Conservation (phyloP, 2,113 vertebrate genomes). For the Narcine bancroftii region DNA sequence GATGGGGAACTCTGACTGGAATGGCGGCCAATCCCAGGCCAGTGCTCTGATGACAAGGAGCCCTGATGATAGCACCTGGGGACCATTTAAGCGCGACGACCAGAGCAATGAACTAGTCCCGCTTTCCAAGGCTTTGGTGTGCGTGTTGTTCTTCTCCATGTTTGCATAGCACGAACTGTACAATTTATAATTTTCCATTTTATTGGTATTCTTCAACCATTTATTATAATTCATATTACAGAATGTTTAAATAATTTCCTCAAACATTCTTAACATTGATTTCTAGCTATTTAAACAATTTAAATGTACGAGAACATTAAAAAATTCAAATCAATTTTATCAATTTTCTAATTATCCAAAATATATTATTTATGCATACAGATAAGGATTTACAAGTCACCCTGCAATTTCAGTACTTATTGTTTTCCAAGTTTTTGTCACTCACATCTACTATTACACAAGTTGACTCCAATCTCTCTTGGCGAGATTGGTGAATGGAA, state of each 20-base stretch:
- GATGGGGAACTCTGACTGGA: too few relatives aligned
- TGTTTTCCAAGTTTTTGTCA: background rate
- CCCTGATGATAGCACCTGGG: too few relatives aligned
- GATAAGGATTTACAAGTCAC: background rate
- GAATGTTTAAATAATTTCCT: background rate
- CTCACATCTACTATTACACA: background rate
- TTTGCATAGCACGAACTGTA: too few relatives aligned
- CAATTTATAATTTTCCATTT: slow-evolving; percentile 8
- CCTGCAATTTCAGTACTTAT: background rate
- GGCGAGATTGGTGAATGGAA: background rate
- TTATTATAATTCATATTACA: background rate
- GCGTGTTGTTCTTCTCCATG: too few relatives aligned
- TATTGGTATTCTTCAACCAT: background rate
- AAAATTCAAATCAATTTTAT: background rate
- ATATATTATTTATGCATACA: background rate
- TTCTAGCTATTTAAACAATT: background rate
- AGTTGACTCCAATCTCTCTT: background rate
- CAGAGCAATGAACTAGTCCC: too few relatives aligned
- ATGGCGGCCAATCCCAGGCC: too few relatives aligned
- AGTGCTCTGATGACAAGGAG: too few relatives aligned
- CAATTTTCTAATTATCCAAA: background rate
- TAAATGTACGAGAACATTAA: background rate
- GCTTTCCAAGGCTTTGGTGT: too few relatives aligned
- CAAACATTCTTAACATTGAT: background rate
- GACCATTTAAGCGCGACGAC: too few relatives aligned